Conservation (phyloP, 92 coral and sea anemone genomes). For the Montipora capitata region DNA sequence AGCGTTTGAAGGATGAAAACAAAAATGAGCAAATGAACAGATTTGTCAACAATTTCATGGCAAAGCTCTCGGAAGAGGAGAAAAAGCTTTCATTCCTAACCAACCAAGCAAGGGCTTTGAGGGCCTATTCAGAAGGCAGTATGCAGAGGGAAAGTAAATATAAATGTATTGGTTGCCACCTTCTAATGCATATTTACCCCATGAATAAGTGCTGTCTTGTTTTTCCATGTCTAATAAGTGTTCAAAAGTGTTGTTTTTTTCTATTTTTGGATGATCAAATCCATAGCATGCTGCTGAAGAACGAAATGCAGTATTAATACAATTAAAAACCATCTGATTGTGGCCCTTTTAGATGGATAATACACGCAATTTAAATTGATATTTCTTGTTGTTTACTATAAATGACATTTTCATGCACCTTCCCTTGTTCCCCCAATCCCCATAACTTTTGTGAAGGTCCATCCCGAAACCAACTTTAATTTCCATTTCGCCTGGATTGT, state of each 20-base stretch:
- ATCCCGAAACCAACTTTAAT: constrained; percentile 1
- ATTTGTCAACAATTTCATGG: constrained; percentile 14
- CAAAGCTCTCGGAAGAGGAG: neutral
- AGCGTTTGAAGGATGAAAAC: neutral
- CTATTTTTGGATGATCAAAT: neutral
- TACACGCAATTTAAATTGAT: neutral
- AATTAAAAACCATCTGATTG: neutral
- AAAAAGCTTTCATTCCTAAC: constrained; percentile 14
- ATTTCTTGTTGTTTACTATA: constrained; percentile 5
- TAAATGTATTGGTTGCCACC: neutral
- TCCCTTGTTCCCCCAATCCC: constrained; percentile 6
- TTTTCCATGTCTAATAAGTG: neutral
- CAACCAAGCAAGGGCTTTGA: constrained; percentile 20
- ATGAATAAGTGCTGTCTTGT: neutral
- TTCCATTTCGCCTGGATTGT: constrained; percentile 1
- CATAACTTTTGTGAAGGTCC: neutral
- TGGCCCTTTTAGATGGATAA: neutral
- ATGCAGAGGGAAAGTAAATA: neutral
- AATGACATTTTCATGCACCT: neutral
- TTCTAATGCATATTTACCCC: neutral
- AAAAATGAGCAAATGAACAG: neutral
- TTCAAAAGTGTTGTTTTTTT: neutral
- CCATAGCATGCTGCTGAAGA: neutral
- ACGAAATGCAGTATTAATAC: neutral
- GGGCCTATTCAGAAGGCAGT: constrained; percentile 12